These are phyloP conservation scores for Mormyrops attenuatus DNA, from an alignment of 2,797 vertebrate species.

Conservation along the genomic window DNA sequence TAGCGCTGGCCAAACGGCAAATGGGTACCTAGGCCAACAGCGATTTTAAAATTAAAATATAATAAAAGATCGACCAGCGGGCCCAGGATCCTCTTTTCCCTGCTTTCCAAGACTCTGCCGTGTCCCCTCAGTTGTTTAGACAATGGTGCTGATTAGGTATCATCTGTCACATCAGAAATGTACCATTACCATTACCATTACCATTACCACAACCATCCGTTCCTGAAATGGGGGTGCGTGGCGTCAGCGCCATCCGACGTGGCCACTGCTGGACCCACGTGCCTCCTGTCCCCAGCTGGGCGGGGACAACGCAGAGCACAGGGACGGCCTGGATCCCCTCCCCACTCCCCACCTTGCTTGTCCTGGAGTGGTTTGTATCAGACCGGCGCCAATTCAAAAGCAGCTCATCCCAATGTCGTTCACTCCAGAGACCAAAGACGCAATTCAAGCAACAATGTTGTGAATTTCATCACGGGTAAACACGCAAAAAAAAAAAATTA, in stretches of 20 bases:
- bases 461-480: not conserved
- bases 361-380: constrained; percentile 36
- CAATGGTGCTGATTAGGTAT: constrained; percentile 31
- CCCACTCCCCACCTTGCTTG: not conserved
- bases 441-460: not conserved
- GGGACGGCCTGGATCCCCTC: not conserved
- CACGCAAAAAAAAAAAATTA: not conserved
- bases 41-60: not conserved
- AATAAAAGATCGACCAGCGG: not conserved
- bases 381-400: constrained; percentile 28
- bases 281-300: not conserved
- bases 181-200: not conserved
- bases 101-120: not conserved
- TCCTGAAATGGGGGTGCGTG: not conserved
- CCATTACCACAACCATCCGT: not conserved
- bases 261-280: not conserved
- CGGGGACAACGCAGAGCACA: not conserved
- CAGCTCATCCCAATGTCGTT: not conserved
- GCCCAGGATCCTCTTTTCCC: not conserved
- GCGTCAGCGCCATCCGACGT: not conserved
- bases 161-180: constrained; percentile 8
- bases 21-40: not conserved
- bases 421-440: not conserved
- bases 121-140: constrained; percentile 28
- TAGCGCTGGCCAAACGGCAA: not conserved